Percentiles rank a stretch among this genome's conserved stretches.
Evolutionary conservation across 1,140 invertebrate species (phyloP).

Genomic region (Heliconius himera): DNA sequence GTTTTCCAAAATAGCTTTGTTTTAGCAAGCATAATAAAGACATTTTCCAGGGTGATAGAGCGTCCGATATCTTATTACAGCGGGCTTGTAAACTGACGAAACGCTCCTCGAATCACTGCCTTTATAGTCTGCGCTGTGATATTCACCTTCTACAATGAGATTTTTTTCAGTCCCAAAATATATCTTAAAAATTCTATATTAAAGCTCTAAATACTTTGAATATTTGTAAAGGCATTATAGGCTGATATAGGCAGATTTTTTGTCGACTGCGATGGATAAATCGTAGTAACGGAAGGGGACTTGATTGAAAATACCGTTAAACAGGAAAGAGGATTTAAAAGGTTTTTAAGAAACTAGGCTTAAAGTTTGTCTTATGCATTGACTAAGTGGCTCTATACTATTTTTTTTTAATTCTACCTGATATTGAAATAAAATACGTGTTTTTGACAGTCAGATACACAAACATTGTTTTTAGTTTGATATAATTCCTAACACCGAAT

Average conservation of each 20-base stretch:
- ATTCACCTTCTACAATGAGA: conserved; percentile 61
- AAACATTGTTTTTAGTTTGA: no score
- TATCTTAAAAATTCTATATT: conserved; percentile 19
- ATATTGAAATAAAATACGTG: no score
- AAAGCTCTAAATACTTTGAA: conserved; percentile 29
- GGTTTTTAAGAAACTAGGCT: conserved; percentile 13
- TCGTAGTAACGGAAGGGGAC: conserved; percentile 52
- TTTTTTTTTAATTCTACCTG: neutral
- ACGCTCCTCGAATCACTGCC: conserved; percentile 69
- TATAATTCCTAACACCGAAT: no score
- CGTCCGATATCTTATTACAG: conserved; percentile 73
- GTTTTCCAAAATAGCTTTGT: conserved; percentile 46
- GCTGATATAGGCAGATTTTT: conserved; percentile 64
- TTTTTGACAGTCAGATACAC: no score
- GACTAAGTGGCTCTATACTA: no score
- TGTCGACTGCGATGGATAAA: conserved; percentile 67
- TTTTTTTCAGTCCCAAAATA: conserved; percentile 43
- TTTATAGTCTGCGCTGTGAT: conserved; percentile 67
- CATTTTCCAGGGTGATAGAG: conserved; percentile 69
- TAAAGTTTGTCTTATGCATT: neutral
- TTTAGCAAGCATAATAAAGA: conserved; percentile 63
- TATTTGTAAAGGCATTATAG: conserved; percentile 10
- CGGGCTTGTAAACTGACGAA: conserved; percentile 69
- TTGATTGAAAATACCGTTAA: conserved; percentile 62
- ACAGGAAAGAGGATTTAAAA: conserved; percentile 13